Evolutionary conservation across 2,888 invertebrate species (phyloP), one percentile per base, ranked within the genome.

Genomic region (Sisyra terminalis): DNA sequence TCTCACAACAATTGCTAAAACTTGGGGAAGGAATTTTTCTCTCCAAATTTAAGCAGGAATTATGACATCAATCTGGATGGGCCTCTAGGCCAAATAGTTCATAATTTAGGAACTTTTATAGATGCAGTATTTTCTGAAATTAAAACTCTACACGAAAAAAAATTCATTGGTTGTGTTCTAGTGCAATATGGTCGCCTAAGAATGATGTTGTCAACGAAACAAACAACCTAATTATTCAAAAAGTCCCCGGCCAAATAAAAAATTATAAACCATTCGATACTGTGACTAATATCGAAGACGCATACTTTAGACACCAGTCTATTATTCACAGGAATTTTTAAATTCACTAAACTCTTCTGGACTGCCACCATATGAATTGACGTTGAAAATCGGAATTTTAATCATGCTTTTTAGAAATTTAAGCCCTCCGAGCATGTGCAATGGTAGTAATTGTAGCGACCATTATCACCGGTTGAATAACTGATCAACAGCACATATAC

Each of bases 181-280:
- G 29, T 7, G 29, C 29, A 29, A 8, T 29, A 29, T 7, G 7
- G 29, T 29, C 29, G 9, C 29, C 29, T 29, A 29, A 9, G 29
- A 29, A 29, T 29, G 29, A 29, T 29, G 9, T 7, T 29, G 29
- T 29, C 9, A n/a, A n/a, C n/a, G n/a, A n/a, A n/a, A n/a, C n/a
- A n/a, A n/a, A n/a, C n/a, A n/a, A n/a, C n/a, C n/a, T n/a, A n/a
- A n/a, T n/a, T n/a, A n/a, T n/a, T n/a, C n/a, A n/a, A n/a, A n/a
- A n/a, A n/a, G n/a, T n/a, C 29, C 29, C 7, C 29, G 29, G 29
- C 29, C 29, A 29, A 29, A 29, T 29, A 29, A 29, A 29, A 29
- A 29, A 29, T 39, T 50, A 50, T 45, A 47, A 17, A 37, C 49
- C 49, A 13, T 47, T 51, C 45, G 50, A n/a, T n/a, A n/a, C n/a